phyloP scores from a whole-genome alignment of 2,113 vertebrate genomes.

The Aviceda subcristata region DNA sequence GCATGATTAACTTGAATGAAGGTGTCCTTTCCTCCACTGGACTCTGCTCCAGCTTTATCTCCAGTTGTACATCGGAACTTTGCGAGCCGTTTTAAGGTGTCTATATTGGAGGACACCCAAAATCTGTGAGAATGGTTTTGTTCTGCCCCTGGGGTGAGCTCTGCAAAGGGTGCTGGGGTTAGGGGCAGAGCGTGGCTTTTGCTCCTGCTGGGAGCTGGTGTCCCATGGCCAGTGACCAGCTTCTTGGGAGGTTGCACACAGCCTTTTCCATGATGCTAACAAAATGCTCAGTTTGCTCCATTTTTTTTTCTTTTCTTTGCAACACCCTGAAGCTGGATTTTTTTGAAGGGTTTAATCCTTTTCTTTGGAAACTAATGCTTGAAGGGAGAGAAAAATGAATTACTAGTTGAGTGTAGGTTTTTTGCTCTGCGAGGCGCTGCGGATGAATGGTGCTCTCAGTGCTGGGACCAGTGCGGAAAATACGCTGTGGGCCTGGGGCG shows the following conservation, averaged over 20 bases:
- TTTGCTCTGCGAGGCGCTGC: background rate
- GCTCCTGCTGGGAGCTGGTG: background rate
- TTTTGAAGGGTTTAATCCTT: background rate
- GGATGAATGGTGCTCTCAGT: background rate
- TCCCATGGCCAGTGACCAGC: background rate
- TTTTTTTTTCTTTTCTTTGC: background rate
- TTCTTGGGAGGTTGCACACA: background rate
- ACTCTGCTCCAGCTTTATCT: background rate
- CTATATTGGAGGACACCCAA: background rate
- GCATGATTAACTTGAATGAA: background rate
- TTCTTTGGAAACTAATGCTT: background rate
- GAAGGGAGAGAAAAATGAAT: background rate
- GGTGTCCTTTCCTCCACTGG: background rate
- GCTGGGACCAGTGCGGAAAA: background rate
- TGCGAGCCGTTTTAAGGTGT: background rate
- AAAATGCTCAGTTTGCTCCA: background rate
- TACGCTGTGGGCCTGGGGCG: rapidly evolving
- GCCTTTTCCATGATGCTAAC: background rate
- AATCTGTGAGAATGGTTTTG: background rate
- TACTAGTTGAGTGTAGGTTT: background rate
- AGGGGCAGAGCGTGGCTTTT: background rate
- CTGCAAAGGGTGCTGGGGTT: background rate
- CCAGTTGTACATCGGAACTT: background rate
- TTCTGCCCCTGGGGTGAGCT: background rate
- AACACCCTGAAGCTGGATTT: background rate